These are phyloP conservation scores for Pectinophora gossypiella DNA, from an alignment of 1,140 invertebrate genomes.

Conservation along the genomic window DNA sequence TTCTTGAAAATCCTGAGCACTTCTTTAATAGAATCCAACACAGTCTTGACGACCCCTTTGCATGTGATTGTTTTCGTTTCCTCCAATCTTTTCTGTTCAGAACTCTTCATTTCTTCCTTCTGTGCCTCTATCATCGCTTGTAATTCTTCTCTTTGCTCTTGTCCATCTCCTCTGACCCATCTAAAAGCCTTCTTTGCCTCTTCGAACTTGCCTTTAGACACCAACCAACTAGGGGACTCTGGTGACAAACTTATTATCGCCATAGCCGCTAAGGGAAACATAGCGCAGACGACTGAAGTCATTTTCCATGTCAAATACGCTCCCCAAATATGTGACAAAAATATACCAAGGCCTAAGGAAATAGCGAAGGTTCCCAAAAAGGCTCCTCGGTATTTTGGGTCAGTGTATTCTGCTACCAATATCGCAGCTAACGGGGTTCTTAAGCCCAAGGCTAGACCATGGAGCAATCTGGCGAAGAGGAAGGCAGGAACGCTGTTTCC, in stretches of 20 bases:
- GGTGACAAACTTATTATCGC: slow-evolving; percentile 60
- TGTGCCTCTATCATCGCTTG: slow-evolving; percentile 56
- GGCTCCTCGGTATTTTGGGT: slow-evolving; percentile 58
- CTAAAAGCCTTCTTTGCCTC: slow-evolving; percentile 57
- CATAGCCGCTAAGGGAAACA: slow-evolving; percentile 57
- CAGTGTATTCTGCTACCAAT: slow-evolving; percentile 62
- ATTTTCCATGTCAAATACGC: slow-evolving; percentile 61
- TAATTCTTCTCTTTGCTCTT: slow-evolving; percentile 44
- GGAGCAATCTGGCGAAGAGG: slow-evolving; percentile 49
- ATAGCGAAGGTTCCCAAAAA: slow-evolving; percentile 64
- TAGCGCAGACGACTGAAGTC: slow-evolving; percentile 50
- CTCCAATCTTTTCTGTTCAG: slow-evolving; percentile 14
- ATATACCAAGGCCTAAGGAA: slow-evolving; percentile 56
- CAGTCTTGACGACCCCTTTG: slow-evolving; percentile 32
- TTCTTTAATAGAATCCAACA: slow-evolving; percentile 37
- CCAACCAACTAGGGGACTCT: slow-evolving; percentile 61
- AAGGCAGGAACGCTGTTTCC: slow-evolving; percentile 52
- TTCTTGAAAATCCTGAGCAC: slow-evolving; percentile 59
- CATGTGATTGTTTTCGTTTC: slow-evolving; percentile 25
- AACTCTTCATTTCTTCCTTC: slow-evolving; percentile 29
- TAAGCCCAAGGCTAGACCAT: slow-evolving; percentile 54
- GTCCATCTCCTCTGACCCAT: slow-evolving; percentile 57
- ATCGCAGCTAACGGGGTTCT: slow-evolving; percentile 61
- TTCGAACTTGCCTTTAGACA: slow-evolving; percentile 55
- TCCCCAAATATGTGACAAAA: slow-evolving; percentile 59